Percentiles rank a stretch among this genome's conserved stretches.
Evolutionary conservation across 2,888 invertebrate genomes (phyloP).

Genomic region (Rhodophaea formosa): DNA sequence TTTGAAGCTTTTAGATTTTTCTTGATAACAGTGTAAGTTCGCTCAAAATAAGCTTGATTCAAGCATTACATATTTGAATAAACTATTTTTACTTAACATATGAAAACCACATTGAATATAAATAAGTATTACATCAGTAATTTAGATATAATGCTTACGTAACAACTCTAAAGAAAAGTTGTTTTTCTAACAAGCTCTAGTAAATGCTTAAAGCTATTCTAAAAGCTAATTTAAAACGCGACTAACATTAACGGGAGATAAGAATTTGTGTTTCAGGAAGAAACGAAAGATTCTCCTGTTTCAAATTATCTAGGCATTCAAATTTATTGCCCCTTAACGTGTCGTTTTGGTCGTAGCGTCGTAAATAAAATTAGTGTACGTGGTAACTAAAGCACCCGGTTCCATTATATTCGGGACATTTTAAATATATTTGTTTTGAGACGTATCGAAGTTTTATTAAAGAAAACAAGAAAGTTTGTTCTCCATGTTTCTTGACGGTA

Average conservation of each 20-base stretch:
- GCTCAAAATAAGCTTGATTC: no score
- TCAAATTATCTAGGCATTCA: slow-evolving; percentile 14
- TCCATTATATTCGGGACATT: background rate
- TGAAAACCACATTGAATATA: no score
- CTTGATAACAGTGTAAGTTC: no score
- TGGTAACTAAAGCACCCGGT: background rate
- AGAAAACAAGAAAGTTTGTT: no score
- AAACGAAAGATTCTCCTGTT: slow-evolving; percentile 13
- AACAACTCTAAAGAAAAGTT: background rate
- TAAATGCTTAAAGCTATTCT: slow-evolving; percentile 2
- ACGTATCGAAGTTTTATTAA: slow-evolving; percentile 6
- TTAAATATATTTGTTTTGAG: background rate
- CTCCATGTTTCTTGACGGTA: no score
- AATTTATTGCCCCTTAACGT: slow-evolving; percentile 12
- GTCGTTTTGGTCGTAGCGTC: slow-evolving; percentile 4
- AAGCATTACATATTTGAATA: no score
- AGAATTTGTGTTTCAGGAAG: slow-evolving; percentile 6
- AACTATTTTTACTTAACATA: no score
- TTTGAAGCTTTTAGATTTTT: no score
- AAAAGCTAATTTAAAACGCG: background rate
- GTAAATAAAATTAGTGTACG: slow-evolving; percentile 12
- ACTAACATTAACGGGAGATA: background rate
- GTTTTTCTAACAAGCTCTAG: background rate
- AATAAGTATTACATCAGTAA: no score
- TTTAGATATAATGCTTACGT: no score